phyloP scores from a whole-genome alignment of 2,888 invertebrate species.

The Thalpophila matura region DNA sequence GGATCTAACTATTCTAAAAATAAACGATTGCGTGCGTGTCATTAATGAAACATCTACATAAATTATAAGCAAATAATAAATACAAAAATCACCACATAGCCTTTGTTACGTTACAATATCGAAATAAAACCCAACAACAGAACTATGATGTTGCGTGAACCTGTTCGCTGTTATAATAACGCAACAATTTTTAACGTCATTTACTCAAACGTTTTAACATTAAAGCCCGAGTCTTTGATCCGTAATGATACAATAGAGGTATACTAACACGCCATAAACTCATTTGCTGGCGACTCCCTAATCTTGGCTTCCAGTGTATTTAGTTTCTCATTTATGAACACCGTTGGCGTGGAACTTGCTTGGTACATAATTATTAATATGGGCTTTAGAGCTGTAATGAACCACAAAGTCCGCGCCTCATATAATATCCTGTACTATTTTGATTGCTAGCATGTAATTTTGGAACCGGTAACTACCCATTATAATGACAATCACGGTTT shows the following conservation, averaged over 20 bases:
- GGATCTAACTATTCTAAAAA: not conserved
- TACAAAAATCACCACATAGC: conserved; percentile 13
- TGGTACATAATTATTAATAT: conserved; percentile 73
- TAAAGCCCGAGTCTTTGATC: conserved; percentile 72
- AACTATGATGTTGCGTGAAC: conserved; percentile 33
- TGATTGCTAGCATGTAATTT: conserved; percentile 63
- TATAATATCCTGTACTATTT: conserved; percentile 55
- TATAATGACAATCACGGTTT: conserved; percentile 50
- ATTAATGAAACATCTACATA: conserved; percentile 3
- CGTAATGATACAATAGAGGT: conserved; percentile 76
- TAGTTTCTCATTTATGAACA: conserved; percentile 83
- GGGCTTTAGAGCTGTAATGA: conserved; percentile 74
- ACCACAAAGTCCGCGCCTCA: conserved; percentile 64
- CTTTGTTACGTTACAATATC: conserved; percentile 24
- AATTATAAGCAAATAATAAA: conserved; percentile 1
- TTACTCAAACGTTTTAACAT: conserved; percentile 67
- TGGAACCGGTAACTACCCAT: conserved; percentile 53
- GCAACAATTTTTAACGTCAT: conserved; percentile 59
- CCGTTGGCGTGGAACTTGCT: conserved; percentile 73
- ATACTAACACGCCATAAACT: conserved; percentile 86
- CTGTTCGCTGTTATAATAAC: conserved; percentile 59
- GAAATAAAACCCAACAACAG: conserved; percentile 35
- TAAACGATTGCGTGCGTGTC: conserved; percentile 6
- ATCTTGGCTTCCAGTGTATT: conserved; percentile 81
- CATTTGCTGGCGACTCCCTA: conserved; percentile 81